Evolutionary conservation across 2,797 vertebrate genomes (phyloP).

Genomic region (Betta splendens): DNA sequence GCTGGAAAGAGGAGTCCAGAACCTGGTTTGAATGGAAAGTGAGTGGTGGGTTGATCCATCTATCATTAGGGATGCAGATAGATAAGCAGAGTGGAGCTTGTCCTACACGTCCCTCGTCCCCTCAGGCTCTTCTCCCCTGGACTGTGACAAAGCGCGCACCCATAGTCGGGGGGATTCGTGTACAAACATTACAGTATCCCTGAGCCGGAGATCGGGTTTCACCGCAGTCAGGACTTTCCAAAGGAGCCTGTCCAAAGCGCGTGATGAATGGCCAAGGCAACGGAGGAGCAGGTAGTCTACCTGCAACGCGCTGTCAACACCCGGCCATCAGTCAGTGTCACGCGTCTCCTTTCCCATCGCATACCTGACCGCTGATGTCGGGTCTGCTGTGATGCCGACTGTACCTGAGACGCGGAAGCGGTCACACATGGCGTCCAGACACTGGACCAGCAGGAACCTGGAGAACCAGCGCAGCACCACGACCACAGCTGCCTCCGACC

Average conservation of each 20-base stretch:
- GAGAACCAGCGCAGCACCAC: no score
- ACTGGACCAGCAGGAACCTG: conserved; percentile 45
- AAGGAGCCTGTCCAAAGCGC: conserved; percentile 73
- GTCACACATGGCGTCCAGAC: conserved; percentile 37
- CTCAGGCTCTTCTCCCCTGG: conserved; percentile 17
- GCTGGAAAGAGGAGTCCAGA: conserved; percentile 62
- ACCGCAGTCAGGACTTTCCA: conserved; percentile 40
- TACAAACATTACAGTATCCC: conserved; percentile 76
- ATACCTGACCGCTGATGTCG: conserved; percentile 68
- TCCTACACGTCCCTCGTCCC: conserved; percentile 31
- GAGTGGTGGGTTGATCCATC: conserved; percentile 82
- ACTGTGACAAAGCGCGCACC: conserved; percentile 53
- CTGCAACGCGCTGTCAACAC: conserved; percentile 75
- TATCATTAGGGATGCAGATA: conserved; percentile 72
- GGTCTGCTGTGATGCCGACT: no score
- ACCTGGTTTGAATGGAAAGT: conserved; percentile 81
- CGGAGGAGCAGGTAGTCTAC: conserved; percentile 74
- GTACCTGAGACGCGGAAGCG: no score
- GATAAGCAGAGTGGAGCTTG: conserved; percentile 59
- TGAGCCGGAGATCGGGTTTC: conserved; percentile 66
- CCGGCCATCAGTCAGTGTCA: conserved; percentile 67
- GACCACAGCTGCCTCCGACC: no score
- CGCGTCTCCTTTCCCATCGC: conserved; percentile 46
- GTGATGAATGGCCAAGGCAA: conserved; percentile 76
- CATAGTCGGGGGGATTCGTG: conserved; percentile 58